phyloP scores from a whole-genome alignment of 2,797 vertebrate genomes.

The Sphaeramia orbicularis region DNA sequence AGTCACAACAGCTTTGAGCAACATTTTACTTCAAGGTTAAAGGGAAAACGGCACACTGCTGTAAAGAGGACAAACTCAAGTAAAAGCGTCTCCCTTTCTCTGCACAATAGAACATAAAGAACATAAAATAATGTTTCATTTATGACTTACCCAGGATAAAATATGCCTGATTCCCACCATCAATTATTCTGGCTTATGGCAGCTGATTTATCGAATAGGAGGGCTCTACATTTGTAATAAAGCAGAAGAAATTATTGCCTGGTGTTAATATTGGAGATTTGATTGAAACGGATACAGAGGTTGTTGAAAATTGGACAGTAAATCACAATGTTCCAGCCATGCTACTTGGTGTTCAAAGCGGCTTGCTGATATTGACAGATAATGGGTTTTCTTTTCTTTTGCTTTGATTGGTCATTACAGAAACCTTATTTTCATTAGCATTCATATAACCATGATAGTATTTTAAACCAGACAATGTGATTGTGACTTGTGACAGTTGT shows the following conservation, averaged over 20 bases:
- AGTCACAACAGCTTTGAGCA: constrained; percentile 12
- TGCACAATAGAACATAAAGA: constrained; percentile 45
- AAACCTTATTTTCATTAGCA: constrained; percentile 77
- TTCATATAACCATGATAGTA: constrained; percentile 45
- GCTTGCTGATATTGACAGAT: constrained; percentile 75
- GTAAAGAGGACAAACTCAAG: constrained; percentile 25
- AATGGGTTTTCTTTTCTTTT: constrained; percentile 62
- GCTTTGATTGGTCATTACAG: constrained; percentile 75
- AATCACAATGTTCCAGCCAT: constrained; percentile 73
- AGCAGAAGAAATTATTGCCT: constrained; percentile 77
- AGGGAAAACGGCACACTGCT: constrained; percentile 6
- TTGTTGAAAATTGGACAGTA: constrained; percentile 76
- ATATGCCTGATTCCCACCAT: constrained; percentile 75
- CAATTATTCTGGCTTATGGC: constrained; percentile 67
- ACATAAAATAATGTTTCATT: constrained; percentile 71
- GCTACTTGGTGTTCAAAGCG: constrained; percentile 59
- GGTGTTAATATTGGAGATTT: constrained; percentile 81
- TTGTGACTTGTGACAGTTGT: constrained; percentile 22
- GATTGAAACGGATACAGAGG: constrained; percentile 81
- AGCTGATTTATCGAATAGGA: constrained; percentile 75
- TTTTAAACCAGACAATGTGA: constrained; percentile 35
- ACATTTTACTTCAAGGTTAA: constrained; percentile 33
- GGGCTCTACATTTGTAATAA: constrained; percentile 75
- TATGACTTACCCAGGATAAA: constrained; percentile 71
- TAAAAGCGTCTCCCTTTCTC: constrained; percentile 15